Base-by-base conservation (phyloP, 2,113 vertebrate species). In the Caracal caracal region DNA sequence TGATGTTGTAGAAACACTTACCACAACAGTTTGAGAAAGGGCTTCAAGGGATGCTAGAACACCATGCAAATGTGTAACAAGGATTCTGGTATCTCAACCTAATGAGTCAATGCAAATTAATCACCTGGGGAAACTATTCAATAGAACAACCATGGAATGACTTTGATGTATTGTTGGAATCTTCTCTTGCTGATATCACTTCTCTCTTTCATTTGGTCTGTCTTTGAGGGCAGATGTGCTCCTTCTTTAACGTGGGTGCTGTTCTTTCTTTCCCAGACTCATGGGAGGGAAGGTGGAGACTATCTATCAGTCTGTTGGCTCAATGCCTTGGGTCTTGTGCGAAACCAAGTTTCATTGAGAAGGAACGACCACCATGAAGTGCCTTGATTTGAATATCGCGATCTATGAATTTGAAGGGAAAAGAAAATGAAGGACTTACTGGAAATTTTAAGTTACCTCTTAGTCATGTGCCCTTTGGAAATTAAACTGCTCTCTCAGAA, bases 401-500 rank as follows among this genome's bases (percentile, higher is more conserved):
- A 2, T 51, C 53, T 53, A 17, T 70, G 19, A 47, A n/a, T 76
- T 10, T 33, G 15, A 95, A 86, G 43, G 49, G 16, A 51, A 51
- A 49, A 30, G 24, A n/a, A 85, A 51, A 88, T 26, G 10, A 76
- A 71, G 61, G n/a, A 40, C 51, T 43, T 63, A n/a, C 2, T 33
- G 93, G 93, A 92, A 95, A 90, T 43, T n/a, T 20, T 51, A 73
- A 93, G 33, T 92, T 22, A 11, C 40, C 17, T 76, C 22, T 91
- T 49, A 66, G 82, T 93, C 75, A 71, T 65, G 56, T 71, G 26
- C n/a, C 82, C 49, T 93, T 94, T 96, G 66, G 95, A 95, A 76
- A 37, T 70, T 49, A 82, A 91, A 70, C 53, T 92, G 70, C 90
- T 84, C n/a, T 20, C 92, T 97, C 73, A 84, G 86, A 95, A 49